These are phyloP conservation scores for Psammodynastes pulverulentus DNA, from an alignment of 2,113 vertebrate species.

Conservation along the genomic window DNA sequence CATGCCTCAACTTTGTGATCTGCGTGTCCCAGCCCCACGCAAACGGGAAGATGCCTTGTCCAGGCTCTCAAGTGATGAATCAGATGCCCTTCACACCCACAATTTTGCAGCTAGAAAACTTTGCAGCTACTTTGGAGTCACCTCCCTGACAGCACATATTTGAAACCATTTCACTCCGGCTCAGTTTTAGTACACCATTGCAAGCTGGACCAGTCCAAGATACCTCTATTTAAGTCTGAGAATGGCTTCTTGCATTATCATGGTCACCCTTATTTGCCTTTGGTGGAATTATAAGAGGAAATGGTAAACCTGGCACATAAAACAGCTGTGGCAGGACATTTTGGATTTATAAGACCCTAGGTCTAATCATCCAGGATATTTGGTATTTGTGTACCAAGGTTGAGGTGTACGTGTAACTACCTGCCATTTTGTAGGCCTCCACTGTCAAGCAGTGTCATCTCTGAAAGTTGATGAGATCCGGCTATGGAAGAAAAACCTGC, in stretches of 20 bases:
- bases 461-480: not conserved
- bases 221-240: not conserved
- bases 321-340: not conserved
- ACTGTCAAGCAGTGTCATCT: not conserved
- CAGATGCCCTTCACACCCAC: not conserved
- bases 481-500: not conserved
- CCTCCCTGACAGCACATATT: not conserved
- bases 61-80: not conserved
- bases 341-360: not conserved
- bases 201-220: not conserved
- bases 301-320: not conserved
- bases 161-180: not conserved
- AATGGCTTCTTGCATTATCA: not conserved
- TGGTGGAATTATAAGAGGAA: not conserved
- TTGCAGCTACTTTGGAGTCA: not conserved
- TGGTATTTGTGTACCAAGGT: not conserved
- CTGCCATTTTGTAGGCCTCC: not conserved
- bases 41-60: not conserved
- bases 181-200: not conserved
- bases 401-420: not conserved
- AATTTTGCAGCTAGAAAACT: not conserved
- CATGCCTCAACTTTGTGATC: not conserved
- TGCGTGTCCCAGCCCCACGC: not conserved
- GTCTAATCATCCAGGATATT: not conserved
- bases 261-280: not conserved